Conservation (phyloP, 92 coral and sea anemone genomes). For the Palythoa grandis region DNA sequence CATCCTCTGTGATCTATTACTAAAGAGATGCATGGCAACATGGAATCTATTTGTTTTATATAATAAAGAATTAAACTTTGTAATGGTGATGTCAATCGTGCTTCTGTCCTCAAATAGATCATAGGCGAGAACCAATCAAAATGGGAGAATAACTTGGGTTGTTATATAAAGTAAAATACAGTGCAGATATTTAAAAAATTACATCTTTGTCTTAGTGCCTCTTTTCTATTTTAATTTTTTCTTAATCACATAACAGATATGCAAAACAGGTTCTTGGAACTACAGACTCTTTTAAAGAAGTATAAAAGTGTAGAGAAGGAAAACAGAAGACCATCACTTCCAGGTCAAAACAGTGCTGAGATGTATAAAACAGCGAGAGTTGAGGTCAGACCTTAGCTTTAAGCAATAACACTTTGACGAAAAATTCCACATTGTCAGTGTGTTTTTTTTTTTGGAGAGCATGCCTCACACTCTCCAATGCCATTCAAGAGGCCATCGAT, state of each 20-base stretch:
- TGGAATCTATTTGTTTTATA: no score
- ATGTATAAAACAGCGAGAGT: neutral
- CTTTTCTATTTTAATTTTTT: neutral
- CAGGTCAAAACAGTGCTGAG: neutral
- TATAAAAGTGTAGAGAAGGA: constrained; percentile 20
- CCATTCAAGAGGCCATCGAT: no score
- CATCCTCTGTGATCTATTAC: no score
- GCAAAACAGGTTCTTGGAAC: constrained; percentile 40
- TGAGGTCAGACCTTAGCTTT: neutral
- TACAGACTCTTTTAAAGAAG: constrained; percentile 29
- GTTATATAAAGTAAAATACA: no score
- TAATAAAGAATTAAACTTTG: no score
- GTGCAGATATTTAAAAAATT: neutral
- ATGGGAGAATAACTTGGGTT: no score
- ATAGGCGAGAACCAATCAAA: no score
- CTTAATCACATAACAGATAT: constrained; percentile 11
- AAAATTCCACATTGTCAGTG: neutral
- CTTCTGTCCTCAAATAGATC: no score
- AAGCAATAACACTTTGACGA: neutral
- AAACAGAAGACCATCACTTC: neutral
- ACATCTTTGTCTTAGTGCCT: neutral
- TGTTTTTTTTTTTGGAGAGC: no score
- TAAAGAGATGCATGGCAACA: no score
- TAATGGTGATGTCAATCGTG: no score
- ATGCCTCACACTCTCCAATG: no score